These are phyloP conservation scores for Microcebus ravelobensis DNA, from an alignment of 2,113 vertebrate genomes.

Conservation along the genomic window DNA sequence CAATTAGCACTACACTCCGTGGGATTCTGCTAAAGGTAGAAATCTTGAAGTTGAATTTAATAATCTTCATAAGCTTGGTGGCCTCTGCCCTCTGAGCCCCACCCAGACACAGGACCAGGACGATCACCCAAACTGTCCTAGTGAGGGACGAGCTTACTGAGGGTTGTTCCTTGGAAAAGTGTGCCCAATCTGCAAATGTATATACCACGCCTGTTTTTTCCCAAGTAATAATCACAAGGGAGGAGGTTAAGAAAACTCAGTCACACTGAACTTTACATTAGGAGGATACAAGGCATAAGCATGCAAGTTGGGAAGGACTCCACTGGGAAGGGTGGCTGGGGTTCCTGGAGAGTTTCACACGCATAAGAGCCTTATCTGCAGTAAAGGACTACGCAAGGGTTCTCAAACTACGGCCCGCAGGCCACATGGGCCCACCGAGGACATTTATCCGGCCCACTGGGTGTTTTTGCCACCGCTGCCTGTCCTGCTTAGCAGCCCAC, in stretches of 20 bases:
- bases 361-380: neutral
- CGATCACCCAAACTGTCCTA: neutral
- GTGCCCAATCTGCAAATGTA: neutral
- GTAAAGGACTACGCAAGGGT: neutral
- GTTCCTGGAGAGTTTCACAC: neutral
- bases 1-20: neutral
- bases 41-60: neutral
- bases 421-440: too few relatives aligned
- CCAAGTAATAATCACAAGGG: neutral
- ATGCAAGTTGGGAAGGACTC: neutral
- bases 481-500: too few relatives aligned
- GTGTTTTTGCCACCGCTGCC: too few relatives aligned
- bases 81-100: neutral
- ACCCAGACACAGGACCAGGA: neutral
- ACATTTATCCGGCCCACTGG: too few relatives aligned
- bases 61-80: neutral
- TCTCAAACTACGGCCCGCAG: too few relatives aligned
- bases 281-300: neutral
- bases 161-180: neutral
- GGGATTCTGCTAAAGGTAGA: neutral
- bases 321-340: neutral
- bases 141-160: neutral
- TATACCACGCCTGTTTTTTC: neutral
- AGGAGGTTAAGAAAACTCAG: neutral
- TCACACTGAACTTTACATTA: neutral